Base-by-base conservation (phyloP, 2,888 invertebrate genomes). In the Stenodema calcarata region DNA sequence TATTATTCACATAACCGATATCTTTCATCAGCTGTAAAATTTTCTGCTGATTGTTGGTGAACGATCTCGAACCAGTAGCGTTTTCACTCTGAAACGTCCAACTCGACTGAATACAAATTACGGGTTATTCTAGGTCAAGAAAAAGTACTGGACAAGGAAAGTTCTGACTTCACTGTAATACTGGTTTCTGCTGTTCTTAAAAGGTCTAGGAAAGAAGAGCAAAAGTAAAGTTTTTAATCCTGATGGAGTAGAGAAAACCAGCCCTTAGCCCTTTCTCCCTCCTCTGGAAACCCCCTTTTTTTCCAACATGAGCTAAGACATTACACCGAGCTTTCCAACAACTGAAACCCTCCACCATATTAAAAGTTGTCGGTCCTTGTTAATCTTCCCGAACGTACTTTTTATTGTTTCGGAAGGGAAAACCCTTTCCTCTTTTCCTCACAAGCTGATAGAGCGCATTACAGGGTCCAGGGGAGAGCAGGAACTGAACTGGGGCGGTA, bases 201-300 rank as follows among this genome's bases (percentile, higher is more conserved):
- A 76, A 41, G 75, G 70, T 70, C 70, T 70, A 30, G 28, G 7
- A 23, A 70, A 70, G 70, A 70, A 70, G 70, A 27, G 35, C 18
- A 76, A 9, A 41, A 41, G 42, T 76, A 41, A 76, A 76, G 75
- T 76, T 76, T 76, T 76, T 76, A 76, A 76, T 76, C 75, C 75
- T 76, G 75, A 76, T 76, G 41, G 75, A 41, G 75, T 70, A 16
- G 70, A 30, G 41, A 50, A 41, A 87, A 88, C 89, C 82, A 54
- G 87, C 88, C 89, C 50, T 50, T 50, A 50, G 50, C 50, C n/a
- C 50, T n/a, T n/a, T n/a, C n/a, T 50, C n/a, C 6, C 50, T 50
- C n/a, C 50, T 18, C 50, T 50, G n/a, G 50, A 50, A n/a, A 88
- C 88, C 88, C 89, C 88, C 89, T 89, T 89, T 88, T 50, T n/a